A percentile compares a stretch with the other conserved stretches of the same genome.
Evolutionary conservation across 2,113 vertebrate species (phyloP).

Genomic region (Lonchura striata): DNA sequence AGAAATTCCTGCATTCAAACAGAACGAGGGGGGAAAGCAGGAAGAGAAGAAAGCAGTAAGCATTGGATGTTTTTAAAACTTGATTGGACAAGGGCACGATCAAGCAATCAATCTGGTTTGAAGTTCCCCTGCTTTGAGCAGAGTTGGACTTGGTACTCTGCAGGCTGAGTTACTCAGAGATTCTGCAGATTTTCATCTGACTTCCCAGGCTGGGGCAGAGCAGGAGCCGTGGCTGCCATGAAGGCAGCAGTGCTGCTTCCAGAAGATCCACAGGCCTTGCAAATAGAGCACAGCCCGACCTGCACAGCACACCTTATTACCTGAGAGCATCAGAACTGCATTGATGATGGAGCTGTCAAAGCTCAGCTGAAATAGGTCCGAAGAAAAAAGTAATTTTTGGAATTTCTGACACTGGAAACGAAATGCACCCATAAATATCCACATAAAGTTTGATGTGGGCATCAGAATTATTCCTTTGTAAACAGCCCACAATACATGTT

Average conservation of each 20-base stretch:
- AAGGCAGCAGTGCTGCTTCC: neutral
- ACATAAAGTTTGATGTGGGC: neutral
- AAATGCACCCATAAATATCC: neutral
- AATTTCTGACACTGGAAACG: neutral
- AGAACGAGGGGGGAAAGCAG: neutral
- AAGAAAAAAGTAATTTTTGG: neutral
- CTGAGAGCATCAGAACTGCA: neutral
- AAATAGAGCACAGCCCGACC: neutral
- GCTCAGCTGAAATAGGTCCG: neutral
- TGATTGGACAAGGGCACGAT: neutral
- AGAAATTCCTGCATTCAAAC: neutral
- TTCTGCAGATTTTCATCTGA: neutral
- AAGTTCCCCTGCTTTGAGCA: neutral
- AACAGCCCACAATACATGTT: neutral
- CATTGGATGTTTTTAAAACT: neutral
- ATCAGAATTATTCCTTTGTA: neutral
- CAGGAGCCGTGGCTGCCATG: neutral
- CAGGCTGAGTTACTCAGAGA: neutral
- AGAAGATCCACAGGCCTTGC: neutral
- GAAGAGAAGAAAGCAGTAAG: neutral
- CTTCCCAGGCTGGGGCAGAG: fast-evolving
- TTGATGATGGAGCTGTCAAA: neutral
- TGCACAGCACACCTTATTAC: neutral
- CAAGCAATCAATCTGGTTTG: neutral
- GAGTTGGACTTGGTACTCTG: neutral